phyloP scores from a whole-genome alignment of 2,113 vertebrate species.

The Dasyornis broadbenti region DNA sequence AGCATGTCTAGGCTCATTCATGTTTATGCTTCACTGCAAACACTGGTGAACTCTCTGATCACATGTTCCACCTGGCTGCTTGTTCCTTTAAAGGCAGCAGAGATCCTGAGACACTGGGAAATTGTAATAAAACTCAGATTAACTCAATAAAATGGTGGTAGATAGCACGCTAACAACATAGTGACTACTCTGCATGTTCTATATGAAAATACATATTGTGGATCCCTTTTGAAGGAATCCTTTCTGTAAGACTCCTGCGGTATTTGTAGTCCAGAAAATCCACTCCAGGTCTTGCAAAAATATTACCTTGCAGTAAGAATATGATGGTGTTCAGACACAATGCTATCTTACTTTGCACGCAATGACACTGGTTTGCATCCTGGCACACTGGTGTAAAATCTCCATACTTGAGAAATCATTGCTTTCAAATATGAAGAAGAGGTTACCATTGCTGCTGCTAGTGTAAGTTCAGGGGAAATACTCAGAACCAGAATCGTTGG shows the following conservation, averaged over 20 bases:
- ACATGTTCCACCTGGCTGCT: background rate
- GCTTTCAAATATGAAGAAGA: background rate
- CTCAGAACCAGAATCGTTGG: background rate
- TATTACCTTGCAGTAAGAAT: background rate
- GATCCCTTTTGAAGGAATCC: background rate
- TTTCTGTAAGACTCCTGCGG: background rate
- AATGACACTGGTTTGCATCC: background rate
- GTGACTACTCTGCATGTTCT: background rate
- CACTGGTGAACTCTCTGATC: background rate
- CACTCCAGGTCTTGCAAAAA: background rate
- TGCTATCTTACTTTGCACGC: background rate
- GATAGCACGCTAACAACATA: background rate
- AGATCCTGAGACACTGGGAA: background rate
- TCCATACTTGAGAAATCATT: background rate
- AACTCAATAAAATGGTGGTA: background rate
- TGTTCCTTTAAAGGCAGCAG: background rate
- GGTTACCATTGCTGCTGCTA: background rate
- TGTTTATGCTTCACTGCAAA: conserved; percentile 3
- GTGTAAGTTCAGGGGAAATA: background rate
- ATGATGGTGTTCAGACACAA: background rate
- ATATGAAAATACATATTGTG: background rate
- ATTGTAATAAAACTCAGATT: background rate
- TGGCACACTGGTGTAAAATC: background rate
- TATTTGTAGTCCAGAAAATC: background rate
- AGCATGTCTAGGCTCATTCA: conserved; percentile 23